Evolutionary conservation across 2,888 invertebrate genomes (phyloP).

Genomic region (Ennomos quercinarius): DNA sequence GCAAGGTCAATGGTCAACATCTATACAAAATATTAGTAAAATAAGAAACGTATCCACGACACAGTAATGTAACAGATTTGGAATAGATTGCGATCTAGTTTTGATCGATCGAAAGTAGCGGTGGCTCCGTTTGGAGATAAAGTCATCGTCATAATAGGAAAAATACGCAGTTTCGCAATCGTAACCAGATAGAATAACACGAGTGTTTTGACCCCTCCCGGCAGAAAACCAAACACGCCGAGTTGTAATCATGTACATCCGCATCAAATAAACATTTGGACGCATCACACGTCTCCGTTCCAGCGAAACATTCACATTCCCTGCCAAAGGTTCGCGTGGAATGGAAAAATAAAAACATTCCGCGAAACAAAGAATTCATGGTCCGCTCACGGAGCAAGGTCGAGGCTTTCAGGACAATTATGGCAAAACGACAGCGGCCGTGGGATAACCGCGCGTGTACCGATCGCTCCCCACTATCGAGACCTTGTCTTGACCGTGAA

Average conservation of each 20-base stretch:
- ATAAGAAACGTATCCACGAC: no score
- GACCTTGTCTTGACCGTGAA: constrained; percentile 80
- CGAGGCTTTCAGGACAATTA: constrained; percentile 68
- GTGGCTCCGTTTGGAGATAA: no score
- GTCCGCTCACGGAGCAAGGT: constrained; percentile 55
- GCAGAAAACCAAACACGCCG: constrained; percentile 14
- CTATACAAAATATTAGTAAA: no score
- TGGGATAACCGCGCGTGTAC: constrained; percentile 32
- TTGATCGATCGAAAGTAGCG: no score
- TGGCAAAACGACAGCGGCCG: constrained; percentile 56
- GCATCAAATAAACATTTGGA: constrained; percentile 30
- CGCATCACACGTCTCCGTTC: constrained; percentile 14
- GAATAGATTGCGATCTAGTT: no score
- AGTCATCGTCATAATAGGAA: background rate
- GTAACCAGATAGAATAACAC: constrained; percentile 6
- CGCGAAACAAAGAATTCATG: constrained; percentile 62
- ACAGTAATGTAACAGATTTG: no score
- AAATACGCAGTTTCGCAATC: background rate
- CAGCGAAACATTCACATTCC: constrained; percentile 15
- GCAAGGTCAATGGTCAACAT: no score
- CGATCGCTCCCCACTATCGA: constrained; percentile 33
- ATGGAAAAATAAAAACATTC: constrained; percentile 40
- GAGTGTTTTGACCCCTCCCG: constrained; percentile 32
- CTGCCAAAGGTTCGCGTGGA: constrained; percentile 26
- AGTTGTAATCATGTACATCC: constrained; percentile 26